Evolutionary conservation across 2,797 vertebrate genomes (phyloP).

Genomic region (Pygocentrus nattereri): DNA sequence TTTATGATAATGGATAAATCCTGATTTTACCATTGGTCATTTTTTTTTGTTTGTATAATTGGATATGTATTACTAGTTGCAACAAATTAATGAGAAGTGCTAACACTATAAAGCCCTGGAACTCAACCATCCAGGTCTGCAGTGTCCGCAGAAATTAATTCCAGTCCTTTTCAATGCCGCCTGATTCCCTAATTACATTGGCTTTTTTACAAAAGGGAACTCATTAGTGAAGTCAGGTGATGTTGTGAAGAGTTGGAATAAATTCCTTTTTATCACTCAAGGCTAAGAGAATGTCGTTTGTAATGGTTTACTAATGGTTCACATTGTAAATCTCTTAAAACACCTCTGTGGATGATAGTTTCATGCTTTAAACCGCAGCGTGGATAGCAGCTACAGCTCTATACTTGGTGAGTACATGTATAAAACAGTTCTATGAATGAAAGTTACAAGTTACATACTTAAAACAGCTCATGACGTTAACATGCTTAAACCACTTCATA

Average conservation of each 20-base stretch:
- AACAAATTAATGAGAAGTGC: neutral
- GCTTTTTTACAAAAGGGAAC: neutral
- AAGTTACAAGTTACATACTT: neutral
- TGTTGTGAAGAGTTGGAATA: neutral
- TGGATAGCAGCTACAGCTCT: neutral
- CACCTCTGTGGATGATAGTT: neutral
- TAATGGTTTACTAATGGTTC: neutral
- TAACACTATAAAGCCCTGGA: neutral
- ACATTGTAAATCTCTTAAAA: neutral
- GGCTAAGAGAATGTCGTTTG: neutral
- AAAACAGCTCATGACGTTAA: neutral
- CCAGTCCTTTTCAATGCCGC: neutral
- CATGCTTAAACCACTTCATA: neutral
- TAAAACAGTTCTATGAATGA: neutral
- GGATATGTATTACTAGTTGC: neutral
- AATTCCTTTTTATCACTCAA: neutral
- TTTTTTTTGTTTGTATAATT: too few species aligned
- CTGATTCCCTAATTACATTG: slow-evolving; percentile 1
- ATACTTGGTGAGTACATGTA: neutral
- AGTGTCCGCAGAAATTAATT: neutral
- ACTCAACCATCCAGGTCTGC: neutral
- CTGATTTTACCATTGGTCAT: neutral
- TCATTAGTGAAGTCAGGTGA: neutral
- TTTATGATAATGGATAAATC: neutral
- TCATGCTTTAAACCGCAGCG: neutral